Evolutionary conservation across 2,888 invertebrate genomes (phyloP), one percentile per base, ranked within the genome.

Genomic region (Mimumesa dahlbomi): DNA sequence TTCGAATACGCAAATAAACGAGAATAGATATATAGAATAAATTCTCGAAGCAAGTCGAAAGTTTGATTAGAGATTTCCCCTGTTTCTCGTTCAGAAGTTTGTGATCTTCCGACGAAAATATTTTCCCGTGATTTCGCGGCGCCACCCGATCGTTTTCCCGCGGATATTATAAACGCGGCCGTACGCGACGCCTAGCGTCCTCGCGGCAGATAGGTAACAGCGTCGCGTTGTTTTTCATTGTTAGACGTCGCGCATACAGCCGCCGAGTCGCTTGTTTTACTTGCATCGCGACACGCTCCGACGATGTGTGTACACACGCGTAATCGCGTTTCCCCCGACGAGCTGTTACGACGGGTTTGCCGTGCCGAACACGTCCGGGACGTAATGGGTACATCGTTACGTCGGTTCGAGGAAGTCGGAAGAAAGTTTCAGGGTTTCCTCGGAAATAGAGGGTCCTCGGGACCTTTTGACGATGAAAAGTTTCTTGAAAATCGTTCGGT

Each of bases 171-270:
- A n/a, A n/a, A n/a, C n/a, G n/a, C n/a, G n/a, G n/a, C n/a, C n/a
- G n/a, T n/a, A n/a, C 58, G 68, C 53, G 58, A 54, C 38, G 16
- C 2, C 14, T n/a, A 3, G 2, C 25, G 50, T 64, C 72, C 65
- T 71, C 58, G 67, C n/a, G n/a, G n/a, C n/a, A n/a, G n/a, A n/a
- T n/a, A 50, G 52, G 62, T 48, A 40, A 61, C 36, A 54, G 50
- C 5, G 16, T 53, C 54, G 13, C 25, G 40, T 2, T 61, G 61
- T 73, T 77, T 82, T 77, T 59, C 75, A 81, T 79, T 73, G 73
- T 77, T 73, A n/a, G n/a, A n/a, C 56, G 62, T 70, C 63, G 59
- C 68, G 64, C 67, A 77, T 75, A 75, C 75, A 66, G 14, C 29
- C 22, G 38, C 29, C 21, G 31, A 22, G 36, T 43, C 57, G 59